Percentiles rank a stretch among this genome's conserved stretches.
Evolutionary conservation across 2,888 invertebrate species (phyloP).

Genomic region (Lysandra bellargus): DNA sequence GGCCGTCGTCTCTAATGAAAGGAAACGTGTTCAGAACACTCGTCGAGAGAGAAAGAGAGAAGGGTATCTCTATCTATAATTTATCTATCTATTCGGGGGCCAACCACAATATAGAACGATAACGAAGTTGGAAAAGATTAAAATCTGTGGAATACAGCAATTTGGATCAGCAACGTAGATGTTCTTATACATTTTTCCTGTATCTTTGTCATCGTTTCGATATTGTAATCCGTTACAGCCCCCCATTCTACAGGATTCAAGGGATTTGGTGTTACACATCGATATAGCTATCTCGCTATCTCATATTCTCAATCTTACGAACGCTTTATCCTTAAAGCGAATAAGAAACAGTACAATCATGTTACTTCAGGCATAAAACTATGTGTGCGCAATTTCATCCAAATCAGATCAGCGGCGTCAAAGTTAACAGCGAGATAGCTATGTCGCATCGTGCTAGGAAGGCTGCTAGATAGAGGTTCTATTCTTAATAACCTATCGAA

Average conservation of each 20-base stretch:
- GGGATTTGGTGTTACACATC: not conserved
- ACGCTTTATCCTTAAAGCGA: too few relatives aligned
- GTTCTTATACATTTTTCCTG: not conserved
- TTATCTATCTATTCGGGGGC: constrained; percentile 36
- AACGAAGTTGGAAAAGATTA: not conserved
- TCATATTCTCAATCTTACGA: not conserved
- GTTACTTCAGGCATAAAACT: too few relatives aligned
- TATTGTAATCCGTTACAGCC: not conserved
- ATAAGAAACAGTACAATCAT: too few relatives aligned
- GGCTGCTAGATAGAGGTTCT: constrained; percentile 44
- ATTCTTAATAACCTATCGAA: constrained; percentile 62
- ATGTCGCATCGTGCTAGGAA: not conserved
- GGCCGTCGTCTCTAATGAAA: constrained; percentile 34
- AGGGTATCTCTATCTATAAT: constrained; percentile 31
- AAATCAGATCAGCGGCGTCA: too few relatives aligned
- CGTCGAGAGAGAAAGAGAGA: constrained; percentile 31
- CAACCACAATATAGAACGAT: not conserved
- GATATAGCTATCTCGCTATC: not conserved
- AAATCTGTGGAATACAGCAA: not conserved
- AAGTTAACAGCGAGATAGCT: not conserved
- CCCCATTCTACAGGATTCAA: constrained; percentile 8
- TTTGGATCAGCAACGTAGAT: not conserved
- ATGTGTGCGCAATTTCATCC: too few relatives aligned
- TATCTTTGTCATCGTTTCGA: not conserved
- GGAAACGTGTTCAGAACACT: constrained; percentile 29